Conservation (phyloP, 2,888 invertebrate species). For the Cephus spinipes region DNA sequence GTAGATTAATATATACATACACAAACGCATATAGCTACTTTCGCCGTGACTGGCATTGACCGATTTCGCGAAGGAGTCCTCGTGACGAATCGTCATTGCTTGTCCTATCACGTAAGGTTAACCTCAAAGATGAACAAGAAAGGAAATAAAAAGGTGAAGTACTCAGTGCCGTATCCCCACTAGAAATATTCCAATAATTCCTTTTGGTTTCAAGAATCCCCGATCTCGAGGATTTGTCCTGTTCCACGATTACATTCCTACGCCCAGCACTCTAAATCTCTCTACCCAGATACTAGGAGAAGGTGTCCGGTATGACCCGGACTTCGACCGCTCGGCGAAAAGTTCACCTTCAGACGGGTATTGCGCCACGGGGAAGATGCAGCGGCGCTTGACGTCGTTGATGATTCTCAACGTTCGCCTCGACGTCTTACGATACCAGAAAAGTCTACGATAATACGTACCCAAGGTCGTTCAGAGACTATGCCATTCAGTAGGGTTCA, state of each 20-base stretch:
- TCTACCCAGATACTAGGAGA: neutral
- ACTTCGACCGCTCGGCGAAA: neutral
- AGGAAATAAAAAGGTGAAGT: neutral
- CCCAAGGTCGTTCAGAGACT: neutral
- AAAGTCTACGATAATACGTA: neutral
- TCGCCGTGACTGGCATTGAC: neutral
- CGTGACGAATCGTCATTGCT: neutral
- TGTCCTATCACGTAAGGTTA: neutral
- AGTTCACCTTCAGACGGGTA: neutral
- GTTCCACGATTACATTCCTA: neutral
- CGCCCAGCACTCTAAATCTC: neutral
- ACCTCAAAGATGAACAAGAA: neutral
- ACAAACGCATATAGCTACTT: neutral
- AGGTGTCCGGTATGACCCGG: neutral
- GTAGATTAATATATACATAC: neutral
- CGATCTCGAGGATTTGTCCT: neutral
- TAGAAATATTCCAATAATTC: neutral
- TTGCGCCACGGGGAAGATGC: neutral
- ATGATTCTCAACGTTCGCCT: neutral
- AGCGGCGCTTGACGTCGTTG: neutral
- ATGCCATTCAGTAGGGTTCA: neutral
- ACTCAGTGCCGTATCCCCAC: neutral
- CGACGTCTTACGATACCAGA: neutral
- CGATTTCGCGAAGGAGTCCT: neutral
- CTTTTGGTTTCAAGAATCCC: neutral